These are phyloP conservation scores for Pristis pectinata DNA, from an alignment of 2,797 vertebrate species.

Conservation along the genomic window DNA sequence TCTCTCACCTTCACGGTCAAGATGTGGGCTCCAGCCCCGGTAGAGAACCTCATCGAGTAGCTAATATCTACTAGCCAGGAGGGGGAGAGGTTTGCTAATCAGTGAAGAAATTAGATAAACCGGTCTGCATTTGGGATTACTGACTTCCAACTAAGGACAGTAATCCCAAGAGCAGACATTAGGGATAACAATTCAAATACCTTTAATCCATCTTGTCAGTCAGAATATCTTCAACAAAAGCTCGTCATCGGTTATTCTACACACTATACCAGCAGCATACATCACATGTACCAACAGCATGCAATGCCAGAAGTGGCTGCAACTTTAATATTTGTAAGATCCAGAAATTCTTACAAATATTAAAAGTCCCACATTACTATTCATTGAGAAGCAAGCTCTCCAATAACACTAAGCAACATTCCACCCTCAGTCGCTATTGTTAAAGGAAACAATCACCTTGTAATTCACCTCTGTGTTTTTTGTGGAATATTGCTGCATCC, in stretches of 20 bases:
- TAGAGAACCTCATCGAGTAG: neutral
- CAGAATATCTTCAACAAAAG: neutral
- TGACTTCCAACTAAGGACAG: neutral
- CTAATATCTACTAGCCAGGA: neutral
- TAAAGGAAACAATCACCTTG: neutral
- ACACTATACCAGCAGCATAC: neutral
- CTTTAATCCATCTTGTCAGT: neutral
- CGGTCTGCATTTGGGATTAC: neutral
- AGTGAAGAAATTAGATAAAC: neutral
- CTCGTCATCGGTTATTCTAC: too few species aligned
- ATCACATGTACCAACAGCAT: neutral
- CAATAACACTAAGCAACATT: neutral
- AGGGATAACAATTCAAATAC: neutral
- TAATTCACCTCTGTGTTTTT: neutral
- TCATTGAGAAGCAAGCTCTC: neutral
- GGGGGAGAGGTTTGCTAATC: neutral
- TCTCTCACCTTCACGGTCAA: neutral
- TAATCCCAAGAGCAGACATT: neutral
- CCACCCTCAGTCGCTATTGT: neutral
- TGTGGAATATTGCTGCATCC: neutral
- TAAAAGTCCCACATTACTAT: neutral
- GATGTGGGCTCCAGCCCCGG: neutral
- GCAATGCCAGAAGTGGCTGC: too few species aligned
- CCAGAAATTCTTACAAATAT: neutral
- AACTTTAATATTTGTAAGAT: neutral